These are phyloP conservation scores for Steinernema khuongi DNA, from an alignment of 1,140 invertebrate genomes.

Conservation along the genomic window DNA sequence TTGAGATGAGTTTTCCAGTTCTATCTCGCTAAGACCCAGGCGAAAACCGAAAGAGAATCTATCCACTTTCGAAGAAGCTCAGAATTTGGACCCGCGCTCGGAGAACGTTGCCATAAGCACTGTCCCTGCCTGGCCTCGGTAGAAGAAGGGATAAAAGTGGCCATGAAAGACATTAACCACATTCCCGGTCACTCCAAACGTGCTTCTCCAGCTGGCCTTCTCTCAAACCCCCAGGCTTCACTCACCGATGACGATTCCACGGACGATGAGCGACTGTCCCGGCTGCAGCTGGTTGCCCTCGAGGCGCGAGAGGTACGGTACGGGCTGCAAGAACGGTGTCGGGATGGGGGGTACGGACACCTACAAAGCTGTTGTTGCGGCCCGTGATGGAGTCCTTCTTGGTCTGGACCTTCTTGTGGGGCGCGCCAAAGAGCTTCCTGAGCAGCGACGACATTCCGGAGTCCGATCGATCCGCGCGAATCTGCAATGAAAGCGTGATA, in stretches of 20 bases:
- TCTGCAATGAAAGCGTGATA: conserved; percentile 13
- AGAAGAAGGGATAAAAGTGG: no score
- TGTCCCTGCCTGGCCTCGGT: no score
- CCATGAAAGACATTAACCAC: no score
- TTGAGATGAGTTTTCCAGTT: no score
- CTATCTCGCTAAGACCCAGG: no score
- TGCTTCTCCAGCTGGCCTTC: no score
- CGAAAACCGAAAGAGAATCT: no score
- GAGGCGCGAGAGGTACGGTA: conserved; percentile 55
- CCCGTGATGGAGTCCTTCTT: conserved; percentile 58
- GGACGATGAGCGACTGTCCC: conserved; percentile 55
- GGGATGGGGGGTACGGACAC: conserved; percentile 21
- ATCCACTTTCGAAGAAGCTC: no score
- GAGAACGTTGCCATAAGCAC: no score
- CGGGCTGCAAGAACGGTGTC: conserved; percentile 42
- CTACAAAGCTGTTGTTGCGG: conserved; percentile 54
- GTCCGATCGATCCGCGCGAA: not conserved
- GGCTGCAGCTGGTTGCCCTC: conserved; percentile 54
- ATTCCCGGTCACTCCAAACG: no score
- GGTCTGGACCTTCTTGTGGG: conserved; percentile 43
- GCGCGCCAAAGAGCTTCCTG: conserved; percentile 3
- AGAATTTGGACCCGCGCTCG: no score
- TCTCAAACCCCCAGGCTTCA: not conserved
- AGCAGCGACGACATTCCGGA: conserved; percentile 10
- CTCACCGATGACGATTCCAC: conserved; percentile 53